These are phyloP conservation scores for Natator depressus DNA, from an alignment of 2,113 vertebrate genomes.

Conservation along the genomic window DNA sequence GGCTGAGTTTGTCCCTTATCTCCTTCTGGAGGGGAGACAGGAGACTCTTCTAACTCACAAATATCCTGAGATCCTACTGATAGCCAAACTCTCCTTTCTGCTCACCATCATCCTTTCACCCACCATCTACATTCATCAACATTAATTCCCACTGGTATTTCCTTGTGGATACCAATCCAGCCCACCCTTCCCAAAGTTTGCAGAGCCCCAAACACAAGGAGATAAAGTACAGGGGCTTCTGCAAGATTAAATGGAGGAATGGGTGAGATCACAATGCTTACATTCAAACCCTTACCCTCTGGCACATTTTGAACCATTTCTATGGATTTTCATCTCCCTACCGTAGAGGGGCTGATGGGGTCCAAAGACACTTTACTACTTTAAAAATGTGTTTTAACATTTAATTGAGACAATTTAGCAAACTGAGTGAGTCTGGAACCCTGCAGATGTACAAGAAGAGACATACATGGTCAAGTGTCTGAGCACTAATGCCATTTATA, in stretches of 20 bases:
- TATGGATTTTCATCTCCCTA: not conserved
- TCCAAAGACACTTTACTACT: not conserved
- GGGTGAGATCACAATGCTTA: not conserved
- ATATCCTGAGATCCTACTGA: not conserved
- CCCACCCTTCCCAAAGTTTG: not conserved
- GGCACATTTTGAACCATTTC: not conserved
- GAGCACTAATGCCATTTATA: not conserved
- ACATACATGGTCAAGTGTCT: not conserved
- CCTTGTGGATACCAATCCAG: not conserved
- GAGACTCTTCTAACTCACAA: not conserved
- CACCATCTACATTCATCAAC: rapidly evolving
- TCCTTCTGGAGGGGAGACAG: not conserved
- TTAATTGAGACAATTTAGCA: not conserved
- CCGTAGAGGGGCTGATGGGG: not conserved
- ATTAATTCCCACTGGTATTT: not conserved
- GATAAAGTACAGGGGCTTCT: not conserved
- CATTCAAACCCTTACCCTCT: not conserved
- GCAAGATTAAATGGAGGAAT: not conserved
- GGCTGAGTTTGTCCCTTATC: not conserved
- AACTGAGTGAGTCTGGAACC: rapidly evolving
- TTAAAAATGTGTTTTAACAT: not conserved
- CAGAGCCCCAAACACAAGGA: not conserved
- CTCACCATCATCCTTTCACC: rapidly evolving
- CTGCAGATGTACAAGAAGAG: not conserved
- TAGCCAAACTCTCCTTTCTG: not conserved